Conservation (phyloP, 2,797 vertebrate species). For the Fistularia tabacaria region DNA sequence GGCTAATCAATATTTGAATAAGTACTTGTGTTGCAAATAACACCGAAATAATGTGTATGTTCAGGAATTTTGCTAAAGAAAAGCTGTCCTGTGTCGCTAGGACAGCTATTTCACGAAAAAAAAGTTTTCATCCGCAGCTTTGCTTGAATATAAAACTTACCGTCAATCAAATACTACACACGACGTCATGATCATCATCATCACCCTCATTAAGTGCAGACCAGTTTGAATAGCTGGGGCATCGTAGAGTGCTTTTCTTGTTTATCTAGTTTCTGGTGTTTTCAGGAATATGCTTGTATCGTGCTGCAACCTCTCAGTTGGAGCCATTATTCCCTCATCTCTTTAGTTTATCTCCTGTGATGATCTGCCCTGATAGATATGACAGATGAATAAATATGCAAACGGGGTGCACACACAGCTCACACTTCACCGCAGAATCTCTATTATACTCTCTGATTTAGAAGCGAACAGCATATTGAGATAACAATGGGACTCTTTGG, state of each 20-base stretch:
- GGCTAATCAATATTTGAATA: conserved; percentile 4
- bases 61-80: conserved; percentile 12
- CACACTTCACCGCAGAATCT: conserved; percentile 66
- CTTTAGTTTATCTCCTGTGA: conserved; percentile 75
- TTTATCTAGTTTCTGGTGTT: conserved; percentile 64
- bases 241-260: conserved; percentile 54
- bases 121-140: background rate
- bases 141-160: conserved; percentile 34
- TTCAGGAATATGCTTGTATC: conserved; percentile 65
- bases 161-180: conserved; percentile 42
- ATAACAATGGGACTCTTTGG: conserved; percentile 65
- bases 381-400: conserved; percentile 81
- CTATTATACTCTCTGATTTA: conserved; percentile 67
- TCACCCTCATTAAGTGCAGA: conserved; percentile 54
- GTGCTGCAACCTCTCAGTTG: conserved; percentile 61
- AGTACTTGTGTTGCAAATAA: background rate
- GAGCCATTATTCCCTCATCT: conserved; percentile 76
- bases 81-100: background rate
- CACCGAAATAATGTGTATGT: background rate
- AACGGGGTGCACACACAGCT: conserved; percentile 50
- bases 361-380: conserved; percentile 77
- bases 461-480: conserved; percentile 58
- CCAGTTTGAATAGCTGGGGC: conserved; percentile 42
- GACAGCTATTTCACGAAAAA: too few species aligned
- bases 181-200: conserved; percentile 53